A percentile compares a stretch with the other conserved stretches of the same genome.
Evolutionary conservation across 2,888 invertebrate genomes (phyloP).

Genomic region (Tillus elongatus): DNA sequence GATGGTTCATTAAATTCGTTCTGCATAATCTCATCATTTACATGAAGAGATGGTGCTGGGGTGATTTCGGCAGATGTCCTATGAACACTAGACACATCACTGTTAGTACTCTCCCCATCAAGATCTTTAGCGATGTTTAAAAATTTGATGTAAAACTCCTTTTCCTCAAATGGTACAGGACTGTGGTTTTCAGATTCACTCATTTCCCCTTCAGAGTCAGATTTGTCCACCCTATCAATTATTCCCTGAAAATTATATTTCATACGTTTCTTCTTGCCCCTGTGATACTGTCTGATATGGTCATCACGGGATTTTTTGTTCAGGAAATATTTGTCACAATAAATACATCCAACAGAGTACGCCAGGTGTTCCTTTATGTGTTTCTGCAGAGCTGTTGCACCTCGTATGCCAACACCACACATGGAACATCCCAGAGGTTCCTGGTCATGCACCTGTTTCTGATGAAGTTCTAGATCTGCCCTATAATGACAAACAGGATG

Average conservation of each 20-base stretch:
- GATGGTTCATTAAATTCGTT: no score
- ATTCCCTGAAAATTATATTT: background rate
- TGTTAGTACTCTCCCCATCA: no score
- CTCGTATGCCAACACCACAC: background rate
- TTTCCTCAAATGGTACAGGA: background rate
- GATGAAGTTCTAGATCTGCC: no score
- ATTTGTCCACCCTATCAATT: background rate
- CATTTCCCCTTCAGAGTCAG: background rate
- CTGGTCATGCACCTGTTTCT: background rate
- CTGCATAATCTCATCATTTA: no score
- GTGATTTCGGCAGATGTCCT: no score
- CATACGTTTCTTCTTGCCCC: background rate
- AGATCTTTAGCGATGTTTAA: no score
- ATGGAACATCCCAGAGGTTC: background rate
- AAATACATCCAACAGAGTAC: background rate
- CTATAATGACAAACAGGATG: no score
- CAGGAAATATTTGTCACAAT: conserved; percentile 3
- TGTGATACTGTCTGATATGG: conserved; percentile 2
- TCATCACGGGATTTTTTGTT: background rate
- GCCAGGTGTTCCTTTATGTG: background rate
- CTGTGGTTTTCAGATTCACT: background rate
- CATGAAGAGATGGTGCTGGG: no score
- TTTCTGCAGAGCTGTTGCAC: background rate
- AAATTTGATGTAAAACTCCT: background rate
- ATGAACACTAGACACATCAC: no score